phyloP scores from a whole-genome alignment of 2,797 vertebrate genomes.

The Parotocinclus haroldoi region DNA sequence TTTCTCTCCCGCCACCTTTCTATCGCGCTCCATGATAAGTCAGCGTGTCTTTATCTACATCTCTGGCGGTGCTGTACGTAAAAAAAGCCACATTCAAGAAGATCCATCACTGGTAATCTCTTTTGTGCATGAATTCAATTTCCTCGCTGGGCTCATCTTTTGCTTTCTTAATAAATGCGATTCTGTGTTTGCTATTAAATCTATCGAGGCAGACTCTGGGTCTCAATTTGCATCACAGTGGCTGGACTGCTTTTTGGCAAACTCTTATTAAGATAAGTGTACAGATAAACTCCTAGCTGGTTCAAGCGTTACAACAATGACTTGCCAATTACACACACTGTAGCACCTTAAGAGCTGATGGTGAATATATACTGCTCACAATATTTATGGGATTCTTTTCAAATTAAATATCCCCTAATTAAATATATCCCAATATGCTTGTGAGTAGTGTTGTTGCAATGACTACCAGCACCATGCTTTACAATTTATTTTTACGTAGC shows the following conservation, averaged over 20 bases:
- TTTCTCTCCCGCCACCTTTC: slow-evolving; percentile 3
- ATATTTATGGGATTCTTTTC: too few relatives aligned
- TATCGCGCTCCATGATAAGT: slow-evolving; percentile 57
- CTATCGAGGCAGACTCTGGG: slow-evolving; percentile 25
- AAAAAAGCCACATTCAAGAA: slow-evolving; percentile 38
- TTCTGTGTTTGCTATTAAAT: slow-evolving; percentile 47
- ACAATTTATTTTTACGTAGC: too few relatives aligned
- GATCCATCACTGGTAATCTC: slow-evolving; percentile 50
- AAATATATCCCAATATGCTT: too few relatives aligned
- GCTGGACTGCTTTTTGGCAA: slow-evolving; percentile 29
- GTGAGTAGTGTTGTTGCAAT: too few relatives aligned
- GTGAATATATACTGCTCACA: too few relatives aligned
- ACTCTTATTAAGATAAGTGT: slow-evolving; percentile 33
- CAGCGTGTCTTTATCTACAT: slow-evolving; percentile 43
- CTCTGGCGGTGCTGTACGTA: slow-evolving; percentile 32
- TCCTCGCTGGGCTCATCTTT: slow-evolving; percentile 40
- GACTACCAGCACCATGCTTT: too few relatives aligned
- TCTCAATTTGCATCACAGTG: slow-evolving; percentile 47
- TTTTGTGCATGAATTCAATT: slow-evolving; percentile 54
- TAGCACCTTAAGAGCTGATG: too few relatives aligned
- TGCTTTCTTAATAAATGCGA: slow-evolving; percentile 42
- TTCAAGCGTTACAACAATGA: slow-evolving; percentile 18
- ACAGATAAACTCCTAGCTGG: slow-evolving; percentile 24
- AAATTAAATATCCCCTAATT: too few relatives aligned
- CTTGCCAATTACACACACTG: slow-evolving; percentile 21